Evolutionary conservation across 2,888 invertebrate genomes (phyloP), one percentile per base, ranked within the genome.

Genomic region (Bursaphelenchus okinawaensis): DNA sequence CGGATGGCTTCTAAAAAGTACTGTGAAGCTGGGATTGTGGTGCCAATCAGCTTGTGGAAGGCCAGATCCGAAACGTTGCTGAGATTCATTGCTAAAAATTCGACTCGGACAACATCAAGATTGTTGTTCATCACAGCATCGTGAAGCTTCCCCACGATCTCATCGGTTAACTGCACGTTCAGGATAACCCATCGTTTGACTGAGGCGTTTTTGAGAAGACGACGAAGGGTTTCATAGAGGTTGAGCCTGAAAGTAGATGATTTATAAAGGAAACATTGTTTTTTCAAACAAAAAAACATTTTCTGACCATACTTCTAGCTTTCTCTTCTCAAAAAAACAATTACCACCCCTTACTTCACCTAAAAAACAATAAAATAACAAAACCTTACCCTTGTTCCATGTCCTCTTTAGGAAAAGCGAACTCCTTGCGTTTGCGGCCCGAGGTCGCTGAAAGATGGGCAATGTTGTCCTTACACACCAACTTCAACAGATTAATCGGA

Each of bases 1-100:
- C 63, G 23, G 22, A 69, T 31, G 50, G 63, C 69, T 50, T 67
- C 68, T 19, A 67, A 20, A 55, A 67, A 67, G 54, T 71, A 67
- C 24, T 69, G 63, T 20, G 52, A 26, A 9, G 68, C 68, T 24
- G 40, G 20, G 8, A 67, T 20, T 22, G 40, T 29, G 22, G 54
- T 51, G 7, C 68, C 68, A n/a, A 67, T 24, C 7, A 67, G 56
- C 16, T 52, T 29, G 59, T 67, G 68, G 58, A 67, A 67, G 6
- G 63, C 63, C 50, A 65, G 63, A 6, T 52, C 55, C 16, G 68
- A 54, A 9, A 67, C 24, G 19, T 63, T 20, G 26, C 19, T 23
- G 7, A 67, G 24, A 23, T 54, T 28, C 51, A 67, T 40, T 20
- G 70, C 68, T 16, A 67, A 28, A 52, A 67, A 29, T 23, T 67